Conservation (phyloP, 2,888 invertebrate genomes). For the Chironomus tentans region DNA sequence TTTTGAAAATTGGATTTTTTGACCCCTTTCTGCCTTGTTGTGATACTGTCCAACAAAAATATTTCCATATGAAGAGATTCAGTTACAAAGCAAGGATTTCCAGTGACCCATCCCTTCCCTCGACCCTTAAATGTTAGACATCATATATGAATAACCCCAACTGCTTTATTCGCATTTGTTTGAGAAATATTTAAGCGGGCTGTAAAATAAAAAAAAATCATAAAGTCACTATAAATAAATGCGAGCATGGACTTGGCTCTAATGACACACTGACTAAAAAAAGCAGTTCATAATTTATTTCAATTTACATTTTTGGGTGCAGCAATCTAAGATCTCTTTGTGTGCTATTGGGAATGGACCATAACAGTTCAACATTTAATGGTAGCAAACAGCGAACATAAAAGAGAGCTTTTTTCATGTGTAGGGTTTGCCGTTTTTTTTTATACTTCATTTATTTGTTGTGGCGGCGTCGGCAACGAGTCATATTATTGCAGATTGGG, state of each 20-base stretch:
- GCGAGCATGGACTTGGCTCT: slow-evolving; percentile 3
- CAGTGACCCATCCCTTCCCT: no score
- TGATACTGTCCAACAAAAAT: no score
- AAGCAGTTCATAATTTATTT: slow-evolving; percentile 11
- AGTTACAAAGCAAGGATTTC: no score
- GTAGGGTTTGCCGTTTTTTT: background rate
- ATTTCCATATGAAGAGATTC: no score
- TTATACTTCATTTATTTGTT: no score
- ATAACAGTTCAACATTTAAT: background rate
- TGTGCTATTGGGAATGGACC: background rate
- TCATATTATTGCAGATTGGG: background rate
- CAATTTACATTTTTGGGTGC: slow-evolving; percentile 14
- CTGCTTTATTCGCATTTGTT: background rate
- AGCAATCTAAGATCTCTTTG: slow-evolving; percentile 9
- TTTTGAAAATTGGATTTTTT: no score
- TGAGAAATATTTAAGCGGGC: background rate
- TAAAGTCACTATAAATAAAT: background rate
- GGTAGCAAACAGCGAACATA: background rate
- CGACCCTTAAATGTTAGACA: no score
- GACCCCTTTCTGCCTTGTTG: no score
- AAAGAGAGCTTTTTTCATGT: background rate
- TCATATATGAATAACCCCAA: background rate
- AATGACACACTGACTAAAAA: slow-evolving; percentile 23
- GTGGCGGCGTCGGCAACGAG: background rate
- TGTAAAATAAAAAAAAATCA: background rate